phyloP scores from a whole-genome alignment of 1,140 invertebrate genomes.

The Dendrolimus punctatus region DNA sequence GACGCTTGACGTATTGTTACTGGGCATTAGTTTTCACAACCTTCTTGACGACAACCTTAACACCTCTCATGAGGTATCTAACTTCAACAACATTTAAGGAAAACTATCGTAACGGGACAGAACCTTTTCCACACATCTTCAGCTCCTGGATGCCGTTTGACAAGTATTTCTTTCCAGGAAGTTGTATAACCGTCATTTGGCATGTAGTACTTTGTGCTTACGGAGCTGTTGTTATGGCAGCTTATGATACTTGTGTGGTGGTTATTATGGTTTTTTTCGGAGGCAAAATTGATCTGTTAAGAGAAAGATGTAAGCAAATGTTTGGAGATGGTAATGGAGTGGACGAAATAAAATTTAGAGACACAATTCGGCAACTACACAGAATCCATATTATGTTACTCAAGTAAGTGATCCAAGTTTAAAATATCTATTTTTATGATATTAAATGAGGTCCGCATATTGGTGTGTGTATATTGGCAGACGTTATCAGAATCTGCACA shows the following conservation, averaged over 20 bases:
- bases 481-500: too few species aligned
- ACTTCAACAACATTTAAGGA: constrained; percentile 33
- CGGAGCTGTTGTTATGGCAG: constrained; percentile 37
- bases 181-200: constrained; percentile 41
- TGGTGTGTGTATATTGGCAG: too few species aligned
- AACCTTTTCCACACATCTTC: constrained; percentile 51
- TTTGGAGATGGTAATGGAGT: constrained; percentile 17
- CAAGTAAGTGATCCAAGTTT: constrained; percentile 34
- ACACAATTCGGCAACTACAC: constrained; percentile 34
- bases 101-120: constrained; percentile 39
- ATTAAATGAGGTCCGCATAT: too few species aligned
- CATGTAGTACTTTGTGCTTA: constrained; percentile 33
- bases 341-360: constrained; percentile 20
- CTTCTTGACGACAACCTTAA: constrained; percentile 23
- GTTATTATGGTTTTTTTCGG: constrained; percentile 55
- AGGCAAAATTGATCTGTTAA: constrained; percentile 45
- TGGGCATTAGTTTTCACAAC: constrained; percentile 44
- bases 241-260: constrained; percentile 41
- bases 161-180: constrained; percentile 41
- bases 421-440: too few species aligned
- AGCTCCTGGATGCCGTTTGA: constrained; percentile 54
- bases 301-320: constrained; percentile 44
- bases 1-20: constrained; percentile 38
- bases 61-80: constrained; percentile 36
- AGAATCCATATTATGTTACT: constrained; percentile 32